Evolutionary conservation across 2,797 vertebrate genomes (phyloP).

Genomic region (Glossophaga mutica): DNA sequence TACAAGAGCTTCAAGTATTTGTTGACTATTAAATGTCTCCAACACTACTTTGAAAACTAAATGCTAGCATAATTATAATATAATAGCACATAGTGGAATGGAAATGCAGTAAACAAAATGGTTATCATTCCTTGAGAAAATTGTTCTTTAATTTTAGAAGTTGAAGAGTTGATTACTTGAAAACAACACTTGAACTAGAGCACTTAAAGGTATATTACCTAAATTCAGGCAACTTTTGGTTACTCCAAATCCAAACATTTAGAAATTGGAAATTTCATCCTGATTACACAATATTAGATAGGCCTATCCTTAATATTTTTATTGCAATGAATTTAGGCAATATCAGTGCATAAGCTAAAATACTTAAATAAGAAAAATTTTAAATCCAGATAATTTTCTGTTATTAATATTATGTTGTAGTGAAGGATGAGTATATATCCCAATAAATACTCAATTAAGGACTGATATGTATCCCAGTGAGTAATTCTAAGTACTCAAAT

Average conservation of each 20-base stretch:
- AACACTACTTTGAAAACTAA: constrained; percentile 47
- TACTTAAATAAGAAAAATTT: not conserved
- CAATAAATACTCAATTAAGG: not conserved
- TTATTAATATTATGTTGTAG: not conserved
- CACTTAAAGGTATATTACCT: not conserved
- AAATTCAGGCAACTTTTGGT: constrained; percentile 34
- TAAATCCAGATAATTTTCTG: not conserved
- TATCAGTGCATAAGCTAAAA: not conserved
- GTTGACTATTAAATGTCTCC: constrained; percentile 24
- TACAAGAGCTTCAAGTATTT: constrained; percentile 10
- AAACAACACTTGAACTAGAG: constrained; percentile 16
- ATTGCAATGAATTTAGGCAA: not conserved
- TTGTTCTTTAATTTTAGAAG: constrained; percentile 35
- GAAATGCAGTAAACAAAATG: not conserved
- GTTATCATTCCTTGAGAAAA: constrained; percentile 4
- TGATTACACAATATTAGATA: not conserved
- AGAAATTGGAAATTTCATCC: not conserved
- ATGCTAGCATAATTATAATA: not conserved
- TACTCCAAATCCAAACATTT: constrained; percentile 1
- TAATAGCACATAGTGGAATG: not conserved
- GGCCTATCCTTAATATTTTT: not conserved
- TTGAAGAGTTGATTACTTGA: constrained; percentile 37
- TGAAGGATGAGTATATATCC: not conserved
- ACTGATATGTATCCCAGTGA: not conserved
- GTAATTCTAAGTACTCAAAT: not conserved